phyloP scores from a whole-genome alignment of 2,113 vertebrate species.

The Cebus imitator region DNA sequence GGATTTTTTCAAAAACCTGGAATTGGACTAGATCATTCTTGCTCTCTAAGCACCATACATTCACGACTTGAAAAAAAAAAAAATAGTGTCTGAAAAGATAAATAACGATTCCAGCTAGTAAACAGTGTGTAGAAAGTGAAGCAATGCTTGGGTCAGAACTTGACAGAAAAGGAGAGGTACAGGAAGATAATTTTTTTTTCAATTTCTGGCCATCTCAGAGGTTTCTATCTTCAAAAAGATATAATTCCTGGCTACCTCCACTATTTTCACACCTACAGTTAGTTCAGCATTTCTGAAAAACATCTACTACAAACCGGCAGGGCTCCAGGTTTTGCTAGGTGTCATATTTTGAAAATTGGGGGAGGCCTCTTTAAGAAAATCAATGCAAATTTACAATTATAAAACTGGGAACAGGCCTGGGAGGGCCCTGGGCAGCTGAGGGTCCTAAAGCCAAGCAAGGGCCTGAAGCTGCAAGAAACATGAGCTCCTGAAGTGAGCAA shows the following conservation, averaged over 20 bases:
- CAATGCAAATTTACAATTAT: background rate
- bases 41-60: background rate
- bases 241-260: background rate
- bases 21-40: background rate
- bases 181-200: background rate
- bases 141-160: background rate
- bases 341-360: background rate
- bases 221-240: background rate
- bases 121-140: background rate
- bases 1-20: background rate
- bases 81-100: background rate
- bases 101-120: background rate
- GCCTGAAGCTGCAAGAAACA: background rate
- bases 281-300: constrained; percentile 6
- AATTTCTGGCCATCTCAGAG: background rate
- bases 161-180: background rate
- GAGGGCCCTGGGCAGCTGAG: background rate
- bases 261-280: background rate
- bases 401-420: background rate
- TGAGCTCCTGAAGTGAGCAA: background rate
- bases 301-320: background rate
- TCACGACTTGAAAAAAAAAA: background rate
- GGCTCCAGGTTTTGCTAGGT: background rate
- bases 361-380: background rate
- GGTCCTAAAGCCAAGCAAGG: accelerated